These are phyloP conservation scores for Liasis olivaceus DNA, from an alignment of 2,797 vertebrate species.

Conservation along the genomic window DNA sequence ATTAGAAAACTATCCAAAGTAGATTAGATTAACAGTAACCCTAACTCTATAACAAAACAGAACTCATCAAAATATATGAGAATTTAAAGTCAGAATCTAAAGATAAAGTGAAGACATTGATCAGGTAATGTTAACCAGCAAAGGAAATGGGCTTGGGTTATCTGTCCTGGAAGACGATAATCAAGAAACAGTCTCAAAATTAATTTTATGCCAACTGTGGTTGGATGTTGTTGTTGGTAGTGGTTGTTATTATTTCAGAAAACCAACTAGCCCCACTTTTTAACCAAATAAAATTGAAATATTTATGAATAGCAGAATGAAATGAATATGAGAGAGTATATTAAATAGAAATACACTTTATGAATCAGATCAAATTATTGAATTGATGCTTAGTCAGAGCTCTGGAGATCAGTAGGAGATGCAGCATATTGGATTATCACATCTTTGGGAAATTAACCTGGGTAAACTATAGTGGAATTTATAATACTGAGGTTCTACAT, in stretches of 20 bases:
- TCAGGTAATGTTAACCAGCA: background rate
- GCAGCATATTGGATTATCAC: conserved; percentile 45
- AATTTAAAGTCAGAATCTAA: background rate
- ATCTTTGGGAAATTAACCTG: conserved; percentile 59
- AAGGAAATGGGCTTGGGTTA: background rate
- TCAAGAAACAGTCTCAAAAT: background rate
- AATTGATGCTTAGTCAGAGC: conserved; percentile 14
- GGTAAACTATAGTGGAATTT: conserved; percentile 59
- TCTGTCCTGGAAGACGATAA: conserved; percentile 3
- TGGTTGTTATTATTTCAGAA: background rate
- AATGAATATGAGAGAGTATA: background rate
- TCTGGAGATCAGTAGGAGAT: conserved; percentile 25
- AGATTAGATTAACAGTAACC: background rate
- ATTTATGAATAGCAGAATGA: background rate
- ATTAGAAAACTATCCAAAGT: background rate
- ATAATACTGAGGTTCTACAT: conserved; percentile 46
- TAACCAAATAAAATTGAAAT: background rate
- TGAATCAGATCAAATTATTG: background rate
- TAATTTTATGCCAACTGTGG: conserved; percentile 14
- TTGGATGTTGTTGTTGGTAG: background rate
- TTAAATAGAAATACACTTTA: background rate
- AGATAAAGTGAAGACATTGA: background rate
- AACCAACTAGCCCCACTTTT: background rate
- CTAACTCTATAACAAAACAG: background rate
- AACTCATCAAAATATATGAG: background rate